Evolutionary conservation across 1,140 invertebrate genomes (phyloP), one percentile per base, ranked within the genome.

Genomic region (Ctenoplectra terminalis): DNA sequence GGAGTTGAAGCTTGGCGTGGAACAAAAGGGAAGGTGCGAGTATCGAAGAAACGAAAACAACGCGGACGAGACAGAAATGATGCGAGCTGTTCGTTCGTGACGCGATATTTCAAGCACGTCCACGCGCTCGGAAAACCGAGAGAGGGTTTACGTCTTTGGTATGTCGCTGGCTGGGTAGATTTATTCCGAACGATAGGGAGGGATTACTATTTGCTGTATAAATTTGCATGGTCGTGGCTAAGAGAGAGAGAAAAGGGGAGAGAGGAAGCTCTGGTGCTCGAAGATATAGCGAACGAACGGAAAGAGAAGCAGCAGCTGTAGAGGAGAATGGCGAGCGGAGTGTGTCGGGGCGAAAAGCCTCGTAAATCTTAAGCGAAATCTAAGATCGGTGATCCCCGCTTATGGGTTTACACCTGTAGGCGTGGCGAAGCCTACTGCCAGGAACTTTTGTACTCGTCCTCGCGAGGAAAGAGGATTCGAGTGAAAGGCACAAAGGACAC

Each of bases 131-230:
- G 70, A 37, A 54, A 81, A 54, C 26, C 29, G 67, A 46, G 54
- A 52, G 48, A 73, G 64, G 80, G 81, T 83, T 87, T 86, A 70
- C 72, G 52, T 79, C 77, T 76, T 66, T 75, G 70, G 37, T 83
- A 48, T 82, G 81, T 89, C 83, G n/a, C 54, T 23, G 34, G 58
- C 48, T 77, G 78, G 58, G 37, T 75, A 86, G 89, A 90, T 92
- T 91, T 90, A 91, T 92, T 91, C 85, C 73, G 23, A 90, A 84
- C 82, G 81, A 83, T 86, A 74, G 87, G 76, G 71, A 82, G 81
- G 85, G 86, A 91, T 92, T 90, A 90, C 87, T 88, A 88, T 92
- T 92, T 91, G 84, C 84, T 80, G 86, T 83, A 90, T 90, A 91
- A 90, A 91, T 92, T 91, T 91, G 88, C 90, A 88, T 90, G 85